These are phyloP conservation scores for Protophormia terraenovae DNA, from an alignment of 2,888 invertebrate genomes.

Conservation along the genomic window DNA sequence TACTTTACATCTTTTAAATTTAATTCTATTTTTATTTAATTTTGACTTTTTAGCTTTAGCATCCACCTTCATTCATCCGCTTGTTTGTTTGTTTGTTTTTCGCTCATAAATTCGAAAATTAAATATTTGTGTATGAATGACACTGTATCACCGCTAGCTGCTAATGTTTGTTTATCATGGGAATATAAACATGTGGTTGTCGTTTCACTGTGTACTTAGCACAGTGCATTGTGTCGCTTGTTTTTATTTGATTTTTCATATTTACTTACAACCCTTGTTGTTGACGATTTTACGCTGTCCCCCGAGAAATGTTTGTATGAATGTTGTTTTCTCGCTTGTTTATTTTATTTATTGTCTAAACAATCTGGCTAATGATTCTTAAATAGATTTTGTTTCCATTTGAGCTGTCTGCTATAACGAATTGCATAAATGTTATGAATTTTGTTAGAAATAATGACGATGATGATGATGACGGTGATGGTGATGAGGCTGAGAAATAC, in stretches of 20 bases:
- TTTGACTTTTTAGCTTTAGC: constrained; percentile 45
- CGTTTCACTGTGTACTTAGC: not conserved
- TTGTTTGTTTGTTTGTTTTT: not conserved
- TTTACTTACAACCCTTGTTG: constrained; percentile 52
- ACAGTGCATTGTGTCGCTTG: constrained; percentile 23
- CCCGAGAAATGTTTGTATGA: constrained; percentile 50
- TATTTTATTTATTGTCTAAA: constrained; percentile 58
- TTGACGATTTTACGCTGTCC: constrained; percentile 34
- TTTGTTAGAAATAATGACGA: constrained; percentile 35
- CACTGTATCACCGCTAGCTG: constrained; percentile 16
- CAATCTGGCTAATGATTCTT: constrained; percentile 68
- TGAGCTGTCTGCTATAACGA: constrained; percentile 58
- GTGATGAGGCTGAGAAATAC: not conserved
- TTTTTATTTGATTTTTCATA: not conserved
- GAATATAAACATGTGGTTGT: constrained; percentile 64
- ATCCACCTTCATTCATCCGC: not conserved
- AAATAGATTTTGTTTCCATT: constrained; percentile 61
- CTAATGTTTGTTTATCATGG: constrained; percentile 48
- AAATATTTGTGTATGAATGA: constrained; percentile 54
- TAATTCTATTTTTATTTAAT: constrained; percentile 54
- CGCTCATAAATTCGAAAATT: constrained; percentile 47
- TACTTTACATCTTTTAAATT: constrained; percentile 39
- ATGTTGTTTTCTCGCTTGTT: constrained; percentile 55
- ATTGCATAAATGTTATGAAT: constrained; percentile 61
- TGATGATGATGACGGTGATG: no score